phyloP scores from a whole-genome alignment of 2,888 invertebrate genomes.

The Geophilus truncorum region DNA sequence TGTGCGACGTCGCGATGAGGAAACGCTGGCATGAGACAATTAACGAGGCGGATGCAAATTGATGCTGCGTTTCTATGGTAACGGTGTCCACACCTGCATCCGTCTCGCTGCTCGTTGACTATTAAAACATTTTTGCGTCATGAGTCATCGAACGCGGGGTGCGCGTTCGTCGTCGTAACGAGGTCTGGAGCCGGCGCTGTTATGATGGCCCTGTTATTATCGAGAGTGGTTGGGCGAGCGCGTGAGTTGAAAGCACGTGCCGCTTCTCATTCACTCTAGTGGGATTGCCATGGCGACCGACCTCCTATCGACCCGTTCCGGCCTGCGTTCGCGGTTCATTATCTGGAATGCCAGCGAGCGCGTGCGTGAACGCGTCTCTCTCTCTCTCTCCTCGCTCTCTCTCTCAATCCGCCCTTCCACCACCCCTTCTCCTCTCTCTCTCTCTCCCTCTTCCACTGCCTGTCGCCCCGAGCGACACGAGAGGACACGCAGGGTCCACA shows the following conservation, averaged over 20 bases:
- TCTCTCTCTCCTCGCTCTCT: background rate
- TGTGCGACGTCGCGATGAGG: background rate
- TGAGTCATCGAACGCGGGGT: background rate
- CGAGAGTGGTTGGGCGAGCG: constrained; percentile 2
- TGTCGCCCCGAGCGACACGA: constrained; percentile 13
- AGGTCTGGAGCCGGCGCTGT: constrained; percentile 3
- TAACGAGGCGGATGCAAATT: constrained; percentile 11
- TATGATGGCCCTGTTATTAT: constrained; percentile 12
- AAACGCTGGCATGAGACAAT: background rate
- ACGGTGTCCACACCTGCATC: constrained; percentile 2
- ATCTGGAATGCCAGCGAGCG: constrained; percentile 14
- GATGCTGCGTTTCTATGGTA: background rate
- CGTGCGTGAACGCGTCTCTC: constrained; percentile 14
- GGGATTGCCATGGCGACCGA: constrained; percentile 14
- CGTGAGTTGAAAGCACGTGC: constrained; percentile 14
- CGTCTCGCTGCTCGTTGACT: background rate
- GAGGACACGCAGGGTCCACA: constrained; percentile 8
- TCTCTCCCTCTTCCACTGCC: background rate
- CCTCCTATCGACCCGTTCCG: constrained; percentile 14
- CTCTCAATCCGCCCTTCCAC: background rate
- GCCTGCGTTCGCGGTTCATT: constrained; percentile 9
- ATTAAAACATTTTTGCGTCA: constrained; percentile 2
- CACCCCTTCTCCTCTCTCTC: background rate
- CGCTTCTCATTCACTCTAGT: constrained; percentile 15
- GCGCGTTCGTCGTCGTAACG: background rate